phyloP scores from a whole-genome alignment of 1,140 invertebrate genomes.

The Maconellicoccus hirsutus region DNA sequence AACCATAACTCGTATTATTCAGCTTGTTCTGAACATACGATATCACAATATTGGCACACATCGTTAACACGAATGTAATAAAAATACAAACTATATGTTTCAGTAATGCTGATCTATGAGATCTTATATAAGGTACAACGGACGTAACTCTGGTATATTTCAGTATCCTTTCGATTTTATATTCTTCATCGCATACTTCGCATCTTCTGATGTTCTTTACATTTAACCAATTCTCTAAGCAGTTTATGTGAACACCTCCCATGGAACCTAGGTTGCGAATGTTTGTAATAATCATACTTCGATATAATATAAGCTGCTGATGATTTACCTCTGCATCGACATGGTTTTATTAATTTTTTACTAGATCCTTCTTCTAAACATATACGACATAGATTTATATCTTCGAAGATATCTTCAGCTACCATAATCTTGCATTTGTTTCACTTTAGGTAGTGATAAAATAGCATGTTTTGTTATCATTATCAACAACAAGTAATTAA shows the following conservation, averaged over 20 bases:
- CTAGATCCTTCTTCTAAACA: slow-evolving; percentile 10
- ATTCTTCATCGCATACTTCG: slow-evolving; percentile 1
- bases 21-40: neutral
- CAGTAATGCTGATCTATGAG: neutral
- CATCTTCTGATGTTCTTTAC: neutral
- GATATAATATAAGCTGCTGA: neutral
- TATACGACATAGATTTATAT: neutral
- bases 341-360: slow-evolving; percentile 16
- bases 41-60: neutral
- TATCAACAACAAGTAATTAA: too few relatives aligned
- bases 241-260: neutral
- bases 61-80: neutral
- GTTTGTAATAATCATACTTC: neutral
- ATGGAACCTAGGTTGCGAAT: neutral
- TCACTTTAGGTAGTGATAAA: neutral
- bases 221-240: slow-evolving; percentile 7
- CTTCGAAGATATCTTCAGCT: neutral
- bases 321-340: neutral
- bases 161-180: slow-evolving; percentile 11
- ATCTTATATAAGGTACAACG: neutral
- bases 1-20: neutral
- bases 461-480: neutral
- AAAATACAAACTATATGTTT: neutral
- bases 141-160: neutral
- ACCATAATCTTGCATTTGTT: neutral